These are phyloP conservation scores for Zaprionus camerounensis DNA, from an alignment of 1,140 invertebrate genomes.

Conservation along the genomic window DNA sequence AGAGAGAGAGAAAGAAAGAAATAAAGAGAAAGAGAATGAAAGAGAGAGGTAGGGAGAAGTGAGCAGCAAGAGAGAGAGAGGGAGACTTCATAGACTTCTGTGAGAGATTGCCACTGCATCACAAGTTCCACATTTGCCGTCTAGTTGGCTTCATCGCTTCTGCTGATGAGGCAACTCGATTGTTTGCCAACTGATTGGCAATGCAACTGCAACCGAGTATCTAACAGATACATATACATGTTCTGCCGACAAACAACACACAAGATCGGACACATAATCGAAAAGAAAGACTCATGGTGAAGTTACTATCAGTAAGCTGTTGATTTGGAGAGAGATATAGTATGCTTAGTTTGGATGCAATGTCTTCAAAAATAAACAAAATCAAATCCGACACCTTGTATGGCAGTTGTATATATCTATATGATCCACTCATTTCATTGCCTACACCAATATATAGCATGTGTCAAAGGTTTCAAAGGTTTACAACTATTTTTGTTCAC, in stretches of 20 bases:
- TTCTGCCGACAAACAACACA: background rate
- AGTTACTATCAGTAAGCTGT: too few relatives aligned
- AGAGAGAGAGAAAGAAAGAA: background rate
- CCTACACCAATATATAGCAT: too few relatives aligned
- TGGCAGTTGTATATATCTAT: too few relatives aligned
- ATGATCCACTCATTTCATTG: too few relatives aligned
- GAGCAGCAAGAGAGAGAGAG: background rate
- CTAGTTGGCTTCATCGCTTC: constrained; percentile 27
- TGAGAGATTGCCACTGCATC: constrained; percentile 62
- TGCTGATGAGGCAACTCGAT: constrained; percentile 71
- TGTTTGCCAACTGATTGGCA: constrained; percentile 67
- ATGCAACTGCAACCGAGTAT: constrained; percentile 30
- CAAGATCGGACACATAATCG: background rate
- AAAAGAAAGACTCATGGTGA: too few relatives aligned
- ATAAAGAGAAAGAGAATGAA: background rate
- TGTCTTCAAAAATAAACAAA: too few relatives aligned
- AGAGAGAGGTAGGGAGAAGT: background rate
- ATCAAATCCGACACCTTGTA: too few relatives aligned
- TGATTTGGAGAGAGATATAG: too few relatives aligned
- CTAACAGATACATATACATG: constrained; percentile 15
- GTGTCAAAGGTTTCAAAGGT: too few relatives aligned
- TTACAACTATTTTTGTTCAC: too few relatives aligned
- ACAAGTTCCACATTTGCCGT: constrained; percentile 45
- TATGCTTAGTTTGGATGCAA: too few relatives aligned
- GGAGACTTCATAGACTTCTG: background rate